Evolutionary conservation across 2,888 invertebrate species (phyloP).

Genomic region (Deilephila elpenor): DNA sequence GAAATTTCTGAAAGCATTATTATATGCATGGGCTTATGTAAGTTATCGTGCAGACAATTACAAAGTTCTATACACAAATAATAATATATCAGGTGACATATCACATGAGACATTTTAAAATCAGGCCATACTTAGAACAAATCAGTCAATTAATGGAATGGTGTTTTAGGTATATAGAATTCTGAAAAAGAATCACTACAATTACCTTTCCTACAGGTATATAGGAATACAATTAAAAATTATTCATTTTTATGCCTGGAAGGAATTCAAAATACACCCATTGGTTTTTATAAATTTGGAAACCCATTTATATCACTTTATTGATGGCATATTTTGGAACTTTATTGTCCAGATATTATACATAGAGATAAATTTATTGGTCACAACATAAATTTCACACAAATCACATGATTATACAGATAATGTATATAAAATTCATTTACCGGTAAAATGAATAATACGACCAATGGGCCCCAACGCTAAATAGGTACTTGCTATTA

Average conservation of each 20-base stretch:
- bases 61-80: background rate
- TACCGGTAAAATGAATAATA: background rate
- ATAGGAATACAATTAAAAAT: too few relatives aligned
- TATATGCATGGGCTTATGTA: too few relatives aligned
- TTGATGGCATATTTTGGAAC: background rate
- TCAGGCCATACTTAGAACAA: background rate
- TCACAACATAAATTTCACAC: background rate
- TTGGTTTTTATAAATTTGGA: background rate
- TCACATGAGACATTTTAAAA: background rate
- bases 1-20: too few relatives aligned
- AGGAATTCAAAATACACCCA: background rate
- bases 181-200: too few relatives aligned
- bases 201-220: too few relatives aligned
- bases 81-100: background rate
- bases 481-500: background rate
- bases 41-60: background rate
- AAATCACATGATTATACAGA: background rate
- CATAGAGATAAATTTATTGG: background rate
- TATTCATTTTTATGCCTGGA: background rate
- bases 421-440: background rate
- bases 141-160: background rate
- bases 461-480: background rate
- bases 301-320: background rate
- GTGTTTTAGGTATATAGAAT: too few relatives aligned
- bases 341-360: background rate